A percentile compares a stretch with the other conserved stretches of the same genome.
Conservation (phyloP, 2,888 invertebrate species). For the Dynastes hyllus region DNA sequence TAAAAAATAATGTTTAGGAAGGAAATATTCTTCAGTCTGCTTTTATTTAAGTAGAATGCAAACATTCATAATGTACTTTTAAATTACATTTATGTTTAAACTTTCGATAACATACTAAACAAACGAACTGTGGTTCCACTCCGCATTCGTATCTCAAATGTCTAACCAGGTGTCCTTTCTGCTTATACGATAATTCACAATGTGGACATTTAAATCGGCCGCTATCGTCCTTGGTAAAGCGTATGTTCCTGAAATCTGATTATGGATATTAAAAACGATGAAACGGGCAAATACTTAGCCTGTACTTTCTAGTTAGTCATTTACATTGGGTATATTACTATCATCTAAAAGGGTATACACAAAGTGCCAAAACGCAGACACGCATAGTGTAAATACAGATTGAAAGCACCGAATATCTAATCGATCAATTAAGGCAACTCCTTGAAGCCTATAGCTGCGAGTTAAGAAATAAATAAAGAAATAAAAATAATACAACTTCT, state of each 20-base stretch:
- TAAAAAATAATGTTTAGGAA: not conserved
- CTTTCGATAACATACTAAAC: conserved; percentile 62
- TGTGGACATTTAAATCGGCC: conserved; percentile 56
- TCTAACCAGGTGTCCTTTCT: conserved; percentile 80
- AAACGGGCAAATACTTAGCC: conserved; percentile 28
- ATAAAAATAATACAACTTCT: not conserved
- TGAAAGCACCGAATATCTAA: not conserved
- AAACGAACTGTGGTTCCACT: conserved; percentile 69
- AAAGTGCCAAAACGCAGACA: no score
- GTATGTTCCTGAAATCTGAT: conserved; percentile 62
- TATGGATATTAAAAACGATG: conserved; percentile 23
- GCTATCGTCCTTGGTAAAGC: conserved; percentile 62
- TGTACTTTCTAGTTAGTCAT: conserved; percentile 21
- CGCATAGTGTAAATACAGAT: not conserved
- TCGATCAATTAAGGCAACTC: not conserved
- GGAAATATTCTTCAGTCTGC: not conserved
- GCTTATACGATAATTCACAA: conserved; percentile 73
- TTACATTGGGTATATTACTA: not conserved
- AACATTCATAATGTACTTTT: conserved; percentile 69
- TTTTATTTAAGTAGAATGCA: conserved; percentile 26
- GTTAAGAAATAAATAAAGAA: not conserved
- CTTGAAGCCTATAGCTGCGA: not conserved
- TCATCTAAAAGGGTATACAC: no score
- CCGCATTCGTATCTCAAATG: conserved; percentile 67
- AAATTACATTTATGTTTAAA: conserved; percentile 72